Evolutionary conservation across 2,113 vertebrate genomes (phyloP).

Genomic region (Ovibos moschatus): DNA sequence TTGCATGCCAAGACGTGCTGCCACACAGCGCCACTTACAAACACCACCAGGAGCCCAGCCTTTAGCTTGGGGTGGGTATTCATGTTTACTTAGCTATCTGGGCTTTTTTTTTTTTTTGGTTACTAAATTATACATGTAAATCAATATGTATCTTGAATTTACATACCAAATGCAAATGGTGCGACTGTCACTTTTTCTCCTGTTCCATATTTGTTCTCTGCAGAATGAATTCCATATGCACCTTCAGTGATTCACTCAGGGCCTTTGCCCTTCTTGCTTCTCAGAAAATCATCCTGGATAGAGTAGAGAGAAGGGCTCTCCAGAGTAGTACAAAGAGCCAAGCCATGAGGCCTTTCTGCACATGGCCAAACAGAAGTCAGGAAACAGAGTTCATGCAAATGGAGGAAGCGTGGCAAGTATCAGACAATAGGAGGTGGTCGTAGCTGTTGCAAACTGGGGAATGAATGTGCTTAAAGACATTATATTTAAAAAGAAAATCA

Average conservation of each 20-base stretch:
- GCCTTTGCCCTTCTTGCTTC: constrained; percentile 13
- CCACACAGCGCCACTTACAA: constrained; percentile 58
- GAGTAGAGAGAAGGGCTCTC: not conserved
- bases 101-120: not conserved
- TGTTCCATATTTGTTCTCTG: constrained; percentile 58
- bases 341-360: not conserved
- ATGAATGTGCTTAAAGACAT: not conserved
- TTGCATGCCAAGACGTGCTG: constrained; percentile 22
- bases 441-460: not conserved
- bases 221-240: constrained; percentile 27
- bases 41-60: constrained; percentile 55
- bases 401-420: not conserved
- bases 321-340: not conserved
- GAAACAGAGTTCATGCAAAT: not conserved
- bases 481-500: not conserved
- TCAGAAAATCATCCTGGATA: not conserved
- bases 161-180: constrained; percentile 65
- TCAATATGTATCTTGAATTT: constrained; percentile 61
- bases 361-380: not conserved
- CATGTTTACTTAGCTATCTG: constrained; percentile 65
- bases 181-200: constrained; percentile 27
- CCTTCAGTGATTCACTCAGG: not conserved
- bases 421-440: not conserved
- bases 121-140: constrained; percentile 64
- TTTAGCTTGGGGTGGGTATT: constrained; percentile 59